Conservation (phyloP, 2,888 invertebrate genomes). For the Drosophila algonquin region DNA sequence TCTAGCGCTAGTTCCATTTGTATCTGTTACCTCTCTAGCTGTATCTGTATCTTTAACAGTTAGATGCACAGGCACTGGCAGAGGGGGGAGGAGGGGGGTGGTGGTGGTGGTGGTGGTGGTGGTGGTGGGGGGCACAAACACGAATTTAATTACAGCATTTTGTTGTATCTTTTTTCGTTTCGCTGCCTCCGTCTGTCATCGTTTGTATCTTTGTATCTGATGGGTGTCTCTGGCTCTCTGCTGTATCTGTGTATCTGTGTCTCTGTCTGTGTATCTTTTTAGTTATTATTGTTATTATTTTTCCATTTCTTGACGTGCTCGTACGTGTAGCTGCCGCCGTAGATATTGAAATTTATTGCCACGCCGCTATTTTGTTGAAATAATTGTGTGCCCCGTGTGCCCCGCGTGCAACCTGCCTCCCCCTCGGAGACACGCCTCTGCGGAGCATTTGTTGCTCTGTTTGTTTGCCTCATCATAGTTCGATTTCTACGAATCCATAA, state of each 20-base stretch:
- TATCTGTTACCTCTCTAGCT: not conserved
- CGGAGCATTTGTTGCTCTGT: constrained; percentile 29
- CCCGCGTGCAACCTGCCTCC: not conserved
- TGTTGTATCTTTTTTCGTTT: constrained; percentile 38
- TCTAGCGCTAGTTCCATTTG: not conserved
- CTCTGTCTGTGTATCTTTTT: constrained; percentile 57
- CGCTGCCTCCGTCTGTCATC: constrained; percentile 43
- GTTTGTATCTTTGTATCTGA: constrained; percentile 70
- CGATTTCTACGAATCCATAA: constrained; percentile 62
- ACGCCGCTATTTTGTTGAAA: constrained; percentile 73
- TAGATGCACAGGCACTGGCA: constrained; percentile 12
- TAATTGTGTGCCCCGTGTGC: constrained; percentile 57
- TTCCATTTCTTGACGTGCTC: constrained; percentile 63
- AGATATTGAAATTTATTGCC: constrained; percentile 75
- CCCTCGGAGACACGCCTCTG: not conserved
- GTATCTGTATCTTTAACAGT: constrained; percentile 39
- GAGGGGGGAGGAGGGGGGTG: not conserved
- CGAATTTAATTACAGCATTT: constrained; percentile 75
- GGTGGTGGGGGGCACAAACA: constrained; percentile 8
- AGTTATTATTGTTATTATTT: constrained; percentile 78
- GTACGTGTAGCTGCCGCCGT: constrained; percentile 59
- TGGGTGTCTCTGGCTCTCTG: constrained; percentile 40
- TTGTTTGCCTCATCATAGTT: constrained; percentile 46
- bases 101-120: not conserved
- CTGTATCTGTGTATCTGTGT: constrained; percentile 44